Conservation (phyloP, 1,140 invertebrate species). For the Leptopilina boulardi region DNA sequence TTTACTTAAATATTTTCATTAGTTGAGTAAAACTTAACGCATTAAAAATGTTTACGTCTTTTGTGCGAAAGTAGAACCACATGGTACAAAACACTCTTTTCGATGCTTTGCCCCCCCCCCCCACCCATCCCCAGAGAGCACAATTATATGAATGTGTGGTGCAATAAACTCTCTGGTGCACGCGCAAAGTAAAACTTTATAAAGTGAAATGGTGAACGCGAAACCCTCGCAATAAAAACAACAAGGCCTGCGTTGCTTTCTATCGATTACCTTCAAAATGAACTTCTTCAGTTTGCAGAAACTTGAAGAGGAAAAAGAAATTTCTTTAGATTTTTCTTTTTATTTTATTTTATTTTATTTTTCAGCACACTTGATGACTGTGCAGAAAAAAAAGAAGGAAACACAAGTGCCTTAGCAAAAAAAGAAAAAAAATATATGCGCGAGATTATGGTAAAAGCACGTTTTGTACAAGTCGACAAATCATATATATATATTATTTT, state of each 20-base stretch:
- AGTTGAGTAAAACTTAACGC: not conserved
- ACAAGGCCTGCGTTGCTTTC: not conserved
- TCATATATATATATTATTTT: not conserved
- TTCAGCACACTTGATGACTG: constrained; percentile 2
- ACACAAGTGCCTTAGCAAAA: not conserved
- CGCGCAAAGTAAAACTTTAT: constrained; percentile 30
- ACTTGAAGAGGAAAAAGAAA: not conserved
- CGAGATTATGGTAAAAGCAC: not conserved
- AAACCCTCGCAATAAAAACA: constrained; percentile 19
- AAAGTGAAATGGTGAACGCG: constrained; percentile 22
- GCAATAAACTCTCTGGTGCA: constrained; percentile 17
- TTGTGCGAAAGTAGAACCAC: not conserved
- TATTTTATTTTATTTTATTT: not conserved
- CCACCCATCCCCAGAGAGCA: too few species aligned
- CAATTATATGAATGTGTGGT: constrained; percentile 33
- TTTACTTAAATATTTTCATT: not conserved
- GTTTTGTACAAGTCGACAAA: not conserved
- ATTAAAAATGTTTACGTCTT: constrained; percentile 24
- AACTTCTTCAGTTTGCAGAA: constrained; percentile 31
- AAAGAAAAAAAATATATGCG: not conserved
- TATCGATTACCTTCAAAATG: constrained; percentile 21
- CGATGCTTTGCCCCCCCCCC: constrained; percentile 25
- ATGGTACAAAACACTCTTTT: constrained; percentile 11
- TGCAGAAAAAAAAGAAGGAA: not conserved
- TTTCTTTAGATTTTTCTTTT: not conserved